Conservation (phyloP, 2,888 invertebrate genomes). For the Tachina lurida region DNA sequence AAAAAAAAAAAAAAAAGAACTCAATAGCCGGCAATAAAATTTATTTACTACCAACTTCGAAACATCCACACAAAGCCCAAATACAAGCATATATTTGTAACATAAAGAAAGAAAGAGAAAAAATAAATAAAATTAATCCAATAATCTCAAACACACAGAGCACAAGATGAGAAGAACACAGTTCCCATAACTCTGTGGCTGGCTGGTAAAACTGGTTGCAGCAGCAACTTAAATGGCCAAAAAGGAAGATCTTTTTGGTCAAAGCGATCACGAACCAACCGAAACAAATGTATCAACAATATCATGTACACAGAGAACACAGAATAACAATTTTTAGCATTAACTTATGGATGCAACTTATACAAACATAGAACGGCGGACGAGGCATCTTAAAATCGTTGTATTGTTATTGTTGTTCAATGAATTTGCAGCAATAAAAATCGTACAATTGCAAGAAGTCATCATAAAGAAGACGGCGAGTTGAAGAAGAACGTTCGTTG, state of each 20-base stretch:
- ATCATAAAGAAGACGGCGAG: conserved; percentile 52
- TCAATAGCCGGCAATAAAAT: conserved; percentile 67
- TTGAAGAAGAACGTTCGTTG: background rate
- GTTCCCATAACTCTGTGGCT: conserved; percentile 51
- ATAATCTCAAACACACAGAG: conserved; percentile 11
- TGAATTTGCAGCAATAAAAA: conserved; percentile 68
- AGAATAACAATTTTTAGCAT: conserved; percentile 11
- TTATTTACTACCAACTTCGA: conserved; percentile 67
- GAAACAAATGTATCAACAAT: background rate
- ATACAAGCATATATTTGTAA: conserved; percentile 40
- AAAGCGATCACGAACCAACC: conserved; percentile 65
- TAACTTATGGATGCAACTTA: conserved; percentile 26
- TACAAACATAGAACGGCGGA: background rate
- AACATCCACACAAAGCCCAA: conserved; percentile 34
- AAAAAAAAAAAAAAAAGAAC: conserved; percentile 23
- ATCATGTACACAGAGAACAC: conserved; percentile 8
- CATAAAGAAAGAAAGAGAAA: background rate
- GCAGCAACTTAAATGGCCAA: conserved; percentile 24
- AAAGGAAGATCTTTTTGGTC: conserved; percentile 61
- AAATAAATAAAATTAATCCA: conserved; percentile 17
- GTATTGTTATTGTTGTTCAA: conserved; percentile 55
- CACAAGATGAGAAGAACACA: conserved; percentile 14
- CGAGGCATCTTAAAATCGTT: conserved; percentile 21
- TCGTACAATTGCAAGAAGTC: conserved; percentile 61
- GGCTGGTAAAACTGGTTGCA: background rate